Evolutionary conservation across 2,113 vertebrate species (phyloP).

Genomic region (Leuciscus idus): DNA sequence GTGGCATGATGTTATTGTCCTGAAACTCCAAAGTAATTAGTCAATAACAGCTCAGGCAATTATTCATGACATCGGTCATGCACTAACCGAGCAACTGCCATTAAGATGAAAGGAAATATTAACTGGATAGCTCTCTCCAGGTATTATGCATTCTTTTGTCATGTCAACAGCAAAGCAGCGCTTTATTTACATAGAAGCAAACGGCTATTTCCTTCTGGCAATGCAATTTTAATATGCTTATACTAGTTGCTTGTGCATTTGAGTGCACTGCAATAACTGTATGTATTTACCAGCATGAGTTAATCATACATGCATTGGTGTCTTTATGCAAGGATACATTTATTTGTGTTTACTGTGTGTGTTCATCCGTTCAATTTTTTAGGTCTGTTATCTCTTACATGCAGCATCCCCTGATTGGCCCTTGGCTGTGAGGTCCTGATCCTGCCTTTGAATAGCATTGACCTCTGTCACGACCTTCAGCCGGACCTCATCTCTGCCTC

Average conservation of each 20-base stretch:
- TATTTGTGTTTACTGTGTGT: not conserved
- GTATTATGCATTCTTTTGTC: not conserved
- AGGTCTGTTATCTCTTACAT: constrained; percentile 41
- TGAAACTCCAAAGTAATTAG: not conserved
- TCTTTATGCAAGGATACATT: not conserved
- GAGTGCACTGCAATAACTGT: not conserved
- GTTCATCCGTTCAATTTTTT: constrained; percentile 35
- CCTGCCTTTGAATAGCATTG: constrained; percentile 72
- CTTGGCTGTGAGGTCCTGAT: constrained; percentile 1
- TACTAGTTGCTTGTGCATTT: not conserved
- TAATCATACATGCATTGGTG: not conserved
- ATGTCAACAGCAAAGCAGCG: not conserved
- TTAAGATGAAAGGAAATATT: constrained; percentile 10
- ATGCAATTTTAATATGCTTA: not conserved
- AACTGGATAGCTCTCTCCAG: not conserved
- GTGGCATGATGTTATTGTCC: not conserved
- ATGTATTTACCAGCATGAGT: not conserved
- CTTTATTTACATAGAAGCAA: not conserved
- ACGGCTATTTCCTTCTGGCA: not conserved
- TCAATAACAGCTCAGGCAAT: not conserved
- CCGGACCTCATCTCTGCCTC: constrained; percentile 50
- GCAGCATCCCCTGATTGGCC: constrained; percentile 43
- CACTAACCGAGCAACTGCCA: constrained; percentile 4
- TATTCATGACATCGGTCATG: not conserved
- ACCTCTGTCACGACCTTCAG: constrained; percentile 68